These are phyloP conservation scores for Notoglanidium macrostoma DNA, from an alignment of 2,797 vertebrate genomes.

Conservation along the genomic window DNA sequence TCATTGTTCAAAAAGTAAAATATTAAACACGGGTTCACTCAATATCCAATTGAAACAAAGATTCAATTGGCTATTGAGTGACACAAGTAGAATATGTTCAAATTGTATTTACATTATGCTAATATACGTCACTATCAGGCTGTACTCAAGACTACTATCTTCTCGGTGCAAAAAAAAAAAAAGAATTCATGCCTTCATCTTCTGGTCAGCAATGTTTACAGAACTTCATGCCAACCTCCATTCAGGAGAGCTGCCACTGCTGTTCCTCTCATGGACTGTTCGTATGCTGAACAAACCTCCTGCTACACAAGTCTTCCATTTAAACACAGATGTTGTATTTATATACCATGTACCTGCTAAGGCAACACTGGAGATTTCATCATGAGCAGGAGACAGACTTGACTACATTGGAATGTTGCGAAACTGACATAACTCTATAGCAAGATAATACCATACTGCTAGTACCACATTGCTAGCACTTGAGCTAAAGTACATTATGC, in stretches of 20 bases:
- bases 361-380: conserved; percentile 10
- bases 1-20: background rate
- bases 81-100: background rate
- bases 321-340: conserved; percentile 28
- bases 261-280: conserved; percentile 23
- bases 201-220: conserved; percentile 47
- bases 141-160: conserved; percentile 30
- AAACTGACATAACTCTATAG: conserved; percentile 3
- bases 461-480: conserved; percentile 13
- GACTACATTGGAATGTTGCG: conserved; percentile 19
- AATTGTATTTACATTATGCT: conserved; percentile 1
- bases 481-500: conserved; percentile 14
- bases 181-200: conserved; percentile 39
- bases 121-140: conserved; percentile 1
- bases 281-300: conserved; percentile 37
- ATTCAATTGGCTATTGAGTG: background rate
- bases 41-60: too few species aligned
- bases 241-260: conserved; percentile 32
- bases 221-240: background rate
- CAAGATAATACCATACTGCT: conserved; percentile 18
- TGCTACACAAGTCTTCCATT: conserved; percentile 59
- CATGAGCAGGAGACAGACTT: conserved; percentile 12
- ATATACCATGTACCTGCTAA: conserved; percentile 14
- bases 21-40: background rate
- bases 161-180: conserved; percentile 2